Evolutionary conservation across 2,888 invertebrate species (phyloP).

Genomic region (Ornithoptera priamus): DNA sequence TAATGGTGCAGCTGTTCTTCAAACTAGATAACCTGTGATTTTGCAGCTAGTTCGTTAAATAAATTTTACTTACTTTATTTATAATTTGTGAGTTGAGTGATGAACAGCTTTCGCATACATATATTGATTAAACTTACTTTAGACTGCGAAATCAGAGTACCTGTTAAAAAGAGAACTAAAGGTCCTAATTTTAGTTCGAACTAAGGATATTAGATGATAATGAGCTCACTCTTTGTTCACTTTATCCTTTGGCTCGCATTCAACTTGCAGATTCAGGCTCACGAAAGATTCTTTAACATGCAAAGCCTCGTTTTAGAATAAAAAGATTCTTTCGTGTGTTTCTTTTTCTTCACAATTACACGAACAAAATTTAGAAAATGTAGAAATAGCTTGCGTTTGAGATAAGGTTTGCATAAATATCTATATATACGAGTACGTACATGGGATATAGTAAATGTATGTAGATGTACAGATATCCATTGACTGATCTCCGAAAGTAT

Average conservation of each 20-base stretch:
- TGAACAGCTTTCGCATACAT: no score
- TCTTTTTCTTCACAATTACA: neutral
- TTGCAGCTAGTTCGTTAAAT: no score
- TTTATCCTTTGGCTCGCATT: slow-evolving; percentile 21
- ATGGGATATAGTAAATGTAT: no score
- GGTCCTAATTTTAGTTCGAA: neutral
- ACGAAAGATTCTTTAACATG: slow-evolving; percentile 16
- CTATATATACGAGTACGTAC: no score
- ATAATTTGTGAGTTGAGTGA: no score
- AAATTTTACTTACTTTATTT: no score
- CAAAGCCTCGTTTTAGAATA: slow-evolving; percentile 12
- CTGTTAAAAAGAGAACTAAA: neutral
- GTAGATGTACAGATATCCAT: no score
- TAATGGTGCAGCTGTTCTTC: no score
- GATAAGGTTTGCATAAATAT: neutral
- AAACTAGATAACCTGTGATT: no score
- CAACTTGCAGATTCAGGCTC: slow-evolving; percentile 12
- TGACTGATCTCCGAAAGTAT: no score
- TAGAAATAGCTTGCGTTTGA: neutral
- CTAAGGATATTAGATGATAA: slow-evolving; percentile 7
- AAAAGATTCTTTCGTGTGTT: neutral
- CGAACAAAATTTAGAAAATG: neutral
- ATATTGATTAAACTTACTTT: no score
- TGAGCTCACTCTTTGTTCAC: slow-evolving; percentile 7
- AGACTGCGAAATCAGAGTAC: neutral